These are phyloP conservation scores for Diabrotica virgifera DNA, from an alignment of 1,140 invertebrate genomes.

Conservation along the genomic window DNA sequence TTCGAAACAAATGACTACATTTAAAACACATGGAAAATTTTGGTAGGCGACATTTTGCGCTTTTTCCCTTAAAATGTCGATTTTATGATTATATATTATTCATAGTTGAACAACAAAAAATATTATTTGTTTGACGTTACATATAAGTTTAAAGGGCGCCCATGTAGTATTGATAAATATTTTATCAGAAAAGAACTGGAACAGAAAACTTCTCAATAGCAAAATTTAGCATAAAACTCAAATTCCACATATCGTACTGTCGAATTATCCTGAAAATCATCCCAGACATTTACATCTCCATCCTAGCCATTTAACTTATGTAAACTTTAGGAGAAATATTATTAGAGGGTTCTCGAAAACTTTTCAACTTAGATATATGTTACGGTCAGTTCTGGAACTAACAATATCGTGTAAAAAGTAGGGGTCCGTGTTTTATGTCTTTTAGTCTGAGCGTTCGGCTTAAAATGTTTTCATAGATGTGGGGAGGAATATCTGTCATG, in stretches of 20 bases:
- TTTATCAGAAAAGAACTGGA: too few species aligned
- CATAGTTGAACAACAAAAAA: too few species aligned
- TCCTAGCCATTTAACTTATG: slow-evolving; percentile 10
- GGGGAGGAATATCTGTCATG: slow-evolving; percentile 15
- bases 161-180: too few species aligned
- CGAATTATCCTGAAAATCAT: slow-evolving; percentile 3
- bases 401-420: slow-evolving; percentile 11
- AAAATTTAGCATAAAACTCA: neutral
- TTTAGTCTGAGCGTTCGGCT: neutral
- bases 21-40: too few species aligned
- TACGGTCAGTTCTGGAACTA: slow-evolving; percentile 11
- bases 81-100: too few species aligned
- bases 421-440: slow-evolving; percentile 9
- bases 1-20: too few species aligned
- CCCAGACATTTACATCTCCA: slow-evolving; percentile 5
- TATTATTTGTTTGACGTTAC: too few species aligned
- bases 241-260: neutral
- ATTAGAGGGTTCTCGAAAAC: neutral
- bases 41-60: too few species aligned
- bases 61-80: too few species aligned
- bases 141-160: too few species aligned
- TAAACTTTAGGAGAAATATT: slow-evolving; percentile 15
- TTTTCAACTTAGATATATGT: slow-evolving; percentile 15
- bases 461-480: slow-evolving; percentile 9
- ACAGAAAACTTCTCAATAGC: too few species aligned